These are phyloP conservation scores for Anoncus sp. DNA, from an alignment of 2,888 invertebrate species.

Conservation along the genomic window DNA sequence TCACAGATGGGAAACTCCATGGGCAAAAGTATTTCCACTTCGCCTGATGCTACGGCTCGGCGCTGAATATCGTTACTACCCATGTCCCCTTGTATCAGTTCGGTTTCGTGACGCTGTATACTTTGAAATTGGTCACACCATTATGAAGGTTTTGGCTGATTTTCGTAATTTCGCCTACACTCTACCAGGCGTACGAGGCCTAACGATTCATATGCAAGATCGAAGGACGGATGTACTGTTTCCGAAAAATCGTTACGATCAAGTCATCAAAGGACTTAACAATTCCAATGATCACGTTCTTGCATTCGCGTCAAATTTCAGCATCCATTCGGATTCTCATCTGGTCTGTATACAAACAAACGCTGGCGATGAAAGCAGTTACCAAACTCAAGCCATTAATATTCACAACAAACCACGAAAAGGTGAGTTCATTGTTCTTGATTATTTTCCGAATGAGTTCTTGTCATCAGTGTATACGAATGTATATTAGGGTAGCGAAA, in stretches of 20 bases:
- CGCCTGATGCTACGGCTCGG: slow-evolving; percentile 91
- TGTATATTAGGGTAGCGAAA: too few relatives aligned
- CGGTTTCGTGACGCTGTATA: slow-evolving; percentile 91
- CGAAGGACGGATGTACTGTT: slow-evolving; percentile 90
- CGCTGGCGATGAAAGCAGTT: slow-evolving; percentile 88
- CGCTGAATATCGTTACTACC: slow-evolving; percentile 94
- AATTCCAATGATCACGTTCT: slow-evolving; percentile 93
- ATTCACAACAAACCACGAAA: slow-evolving; percentile 92
- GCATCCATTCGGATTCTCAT: slow-evolving; percentile 92
- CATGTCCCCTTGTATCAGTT: slow-evolving; percentile 92
- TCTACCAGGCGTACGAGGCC: slow-evolving; percentile 89
- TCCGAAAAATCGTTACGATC: slow-evolving; percentile 90
- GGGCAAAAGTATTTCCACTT: slow-evolving; percentile 92
- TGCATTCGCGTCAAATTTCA: slow-evolving; percentile 93
- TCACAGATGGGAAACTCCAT: slow-evolving; percentile 89
- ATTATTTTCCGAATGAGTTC: background rate
- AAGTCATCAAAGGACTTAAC: slow-evolving; percentile 90
- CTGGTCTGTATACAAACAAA: slow-evolving; percentile 92
- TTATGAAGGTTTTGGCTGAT: slow-evolving; percentile 94
- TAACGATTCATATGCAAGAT: slow-evolving; percentile 93
- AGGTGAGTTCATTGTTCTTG: slow-evolving; percentile 83
- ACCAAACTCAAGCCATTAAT: slow-evolving; percentile 94
- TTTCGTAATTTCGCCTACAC: slow-evolving; percentile 93
- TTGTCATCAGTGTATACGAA: too few relatives aligned
- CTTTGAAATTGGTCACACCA: slow-evolving; percentile 94